Evolutionary conservation across 2,113 vertebrate species (phyloP).

Genomic region (Heterotilapia buettikoferi): DNA sequence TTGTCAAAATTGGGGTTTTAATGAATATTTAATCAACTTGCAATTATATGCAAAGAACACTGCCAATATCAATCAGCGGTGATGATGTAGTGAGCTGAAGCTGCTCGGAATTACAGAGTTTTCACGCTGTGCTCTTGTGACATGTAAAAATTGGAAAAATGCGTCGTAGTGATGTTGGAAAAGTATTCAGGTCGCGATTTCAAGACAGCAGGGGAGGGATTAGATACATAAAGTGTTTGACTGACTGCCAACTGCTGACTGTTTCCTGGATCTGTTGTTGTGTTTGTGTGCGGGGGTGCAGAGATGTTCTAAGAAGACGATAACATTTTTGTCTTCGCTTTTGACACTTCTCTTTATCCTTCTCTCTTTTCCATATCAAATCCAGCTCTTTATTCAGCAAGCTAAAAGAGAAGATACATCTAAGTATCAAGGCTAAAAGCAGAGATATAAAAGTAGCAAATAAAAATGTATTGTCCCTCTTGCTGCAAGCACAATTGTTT

Average conservation of each 20-base stretch:
- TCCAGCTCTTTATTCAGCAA: neutral
- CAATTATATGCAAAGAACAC: neutral
- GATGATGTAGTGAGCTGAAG: neutral
- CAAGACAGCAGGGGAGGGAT: slow-evolving; percentile 10
- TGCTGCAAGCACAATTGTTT: neutral
- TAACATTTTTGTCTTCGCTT: slow-evolving; percentile 3
- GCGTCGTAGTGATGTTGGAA: neutral
- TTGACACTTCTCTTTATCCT: slow-evolving; percentile 28
- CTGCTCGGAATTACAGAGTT: neutral
- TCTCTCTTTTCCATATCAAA: neutral
- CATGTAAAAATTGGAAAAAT: neutral
- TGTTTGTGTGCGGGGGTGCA: neutral
- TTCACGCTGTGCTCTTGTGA: neutral
- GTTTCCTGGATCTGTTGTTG: neutral
- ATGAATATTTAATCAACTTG: slow-evolving; percentile 7
- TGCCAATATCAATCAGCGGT: neutral
- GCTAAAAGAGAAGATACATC: neutral
- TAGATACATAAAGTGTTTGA: slow-evolving; percentile 16
- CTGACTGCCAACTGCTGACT: neutral
- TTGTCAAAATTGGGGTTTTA: neutral
- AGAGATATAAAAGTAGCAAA: neutral
- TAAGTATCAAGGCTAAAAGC: neutral
- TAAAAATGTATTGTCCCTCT: neutral
- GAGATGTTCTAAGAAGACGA: slow-evolving; percentile 2
- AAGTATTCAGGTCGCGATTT: neutral